Percentiles rank a stretch among this genome's conserved stretches.
Evolutionary conservation across 2,797 vertebrate genomes (phyloP).

Genomic region (Acanthiza pusilla): DNA sequence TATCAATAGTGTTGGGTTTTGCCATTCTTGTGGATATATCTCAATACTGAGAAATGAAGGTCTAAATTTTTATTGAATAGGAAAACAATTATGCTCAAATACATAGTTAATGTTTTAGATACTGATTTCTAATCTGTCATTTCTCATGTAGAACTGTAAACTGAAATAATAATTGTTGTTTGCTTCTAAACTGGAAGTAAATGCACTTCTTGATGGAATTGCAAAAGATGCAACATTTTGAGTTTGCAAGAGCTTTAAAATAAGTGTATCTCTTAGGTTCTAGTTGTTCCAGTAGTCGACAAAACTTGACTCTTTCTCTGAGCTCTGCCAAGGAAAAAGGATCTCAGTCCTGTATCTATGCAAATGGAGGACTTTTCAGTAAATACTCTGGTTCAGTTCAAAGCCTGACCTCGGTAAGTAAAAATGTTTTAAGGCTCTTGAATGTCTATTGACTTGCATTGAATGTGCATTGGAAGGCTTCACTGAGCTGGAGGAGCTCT

Average conservation of each 20-base stretch:
- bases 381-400: conserved; percentile 87
- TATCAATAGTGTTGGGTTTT: not conserved
- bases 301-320: conserved; percentile 85
- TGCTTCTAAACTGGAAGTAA: not conserved
- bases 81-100: not conserved
- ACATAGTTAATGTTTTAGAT: not conserved
- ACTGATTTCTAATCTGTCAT: not conserved
- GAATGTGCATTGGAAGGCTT: not conserved
- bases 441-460: not conserved
- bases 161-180: not conserved
- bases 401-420: conserved; percentile 88
- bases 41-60: not conserved
- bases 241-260: not conserved
- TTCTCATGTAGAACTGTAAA: not conserved
- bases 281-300: conserved; percentile 79
- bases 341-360: conserved; percentile 75
- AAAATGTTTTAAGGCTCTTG: not conserved
- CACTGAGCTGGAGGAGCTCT: not conserved
- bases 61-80: not conserved
- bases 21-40: not conserved
- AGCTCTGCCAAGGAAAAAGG: conserved; percentile 82
- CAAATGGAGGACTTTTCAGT: conserved; percentile 80
- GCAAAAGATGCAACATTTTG: not conserved
- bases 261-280: conserved; percentile 71
- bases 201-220: not conserved